phyloP scores from a whole-genome alignment of 2,888 invertebrate genomes.

The Maniola hyperantus region DNA sequence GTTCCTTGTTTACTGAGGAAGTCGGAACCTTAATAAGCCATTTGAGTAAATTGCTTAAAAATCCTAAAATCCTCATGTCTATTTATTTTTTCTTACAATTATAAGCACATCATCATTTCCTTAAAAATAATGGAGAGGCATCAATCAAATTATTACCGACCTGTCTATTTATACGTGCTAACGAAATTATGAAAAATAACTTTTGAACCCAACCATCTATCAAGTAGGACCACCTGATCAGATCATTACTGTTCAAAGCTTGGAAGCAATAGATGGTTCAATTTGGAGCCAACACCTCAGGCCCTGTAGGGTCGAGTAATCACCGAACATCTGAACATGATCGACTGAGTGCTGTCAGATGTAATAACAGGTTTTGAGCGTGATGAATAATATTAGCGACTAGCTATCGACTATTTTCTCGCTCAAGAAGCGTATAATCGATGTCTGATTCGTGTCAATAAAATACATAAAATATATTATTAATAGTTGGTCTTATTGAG shows the following conservation, averaged over 20 bases:
- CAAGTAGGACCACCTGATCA: conserved; percentile 28
- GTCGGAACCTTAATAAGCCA: too few relatives aligned
- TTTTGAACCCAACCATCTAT: conserved; percentile 30
- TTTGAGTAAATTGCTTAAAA: not conserved
- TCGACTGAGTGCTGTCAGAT: conserved; percentile 51
- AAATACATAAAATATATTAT: too few relatives aligned
- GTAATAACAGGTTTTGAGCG: conserved; percentile 44
- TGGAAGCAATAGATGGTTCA: conserved; percentile 37
- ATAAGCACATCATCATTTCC: not conserved
- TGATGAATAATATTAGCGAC: conserved; percentile 68
- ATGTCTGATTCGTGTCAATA: too few relatives aligned
- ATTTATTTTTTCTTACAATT: not conserved
- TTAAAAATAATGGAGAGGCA: too few relatives aligned
- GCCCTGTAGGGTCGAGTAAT: conserved; percentile 37
- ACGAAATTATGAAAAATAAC: conserved; percentile 16
- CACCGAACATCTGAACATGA: conserved; percentile 44
- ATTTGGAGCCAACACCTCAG: conserved; percentile 36
- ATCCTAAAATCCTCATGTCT: not conserved
- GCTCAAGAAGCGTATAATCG: too few relatives aligned
- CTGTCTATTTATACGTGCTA: not conserved
- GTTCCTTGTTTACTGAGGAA: too few relatives aligned
- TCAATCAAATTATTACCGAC: not conserved
- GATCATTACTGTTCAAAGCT: conserved; percentile 15
- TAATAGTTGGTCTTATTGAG: too few relatives aligned
- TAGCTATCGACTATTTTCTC: too few relatives aligned